Percentiles rank a stretch among this genome's conserved stretches.
Conservation (phyloP, 2,888 invertebrate species). For the Nemoura dubitans region DNA sequence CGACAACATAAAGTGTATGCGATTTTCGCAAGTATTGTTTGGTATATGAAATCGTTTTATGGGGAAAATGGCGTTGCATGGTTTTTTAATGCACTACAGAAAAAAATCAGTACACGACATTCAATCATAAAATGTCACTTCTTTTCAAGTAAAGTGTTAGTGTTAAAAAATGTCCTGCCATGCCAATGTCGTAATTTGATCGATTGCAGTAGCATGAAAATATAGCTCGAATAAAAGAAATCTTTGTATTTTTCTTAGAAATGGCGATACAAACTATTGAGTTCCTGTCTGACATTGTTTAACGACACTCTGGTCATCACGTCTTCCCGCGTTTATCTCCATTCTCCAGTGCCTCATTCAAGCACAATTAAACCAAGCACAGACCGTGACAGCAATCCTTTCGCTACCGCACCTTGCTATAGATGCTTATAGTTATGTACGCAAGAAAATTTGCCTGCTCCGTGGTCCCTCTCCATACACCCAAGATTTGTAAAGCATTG, state of each 20-base stretch:
- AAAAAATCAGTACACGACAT: not conserved
- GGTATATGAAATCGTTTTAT: no score
- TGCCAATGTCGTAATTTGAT: not conserved
- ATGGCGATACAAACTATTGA: no score
- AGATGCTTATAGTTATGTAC: no score
- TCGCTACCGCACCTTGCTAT: not conserved
- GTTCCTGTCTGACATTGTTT: no score
- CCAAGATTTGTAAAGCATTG: not conserved
- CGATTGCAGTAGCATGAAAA: not conserved
- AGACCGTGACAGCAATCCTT: not conserved
- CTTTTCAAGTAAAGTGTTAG: not conserved
- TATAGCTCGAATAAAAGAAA: not conserved
- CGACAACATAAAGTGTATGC: not conserved
- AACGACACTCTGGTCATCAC: not conserved
- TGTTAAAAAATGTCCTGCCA: no score
- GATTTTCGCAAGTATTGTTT: not conserved
- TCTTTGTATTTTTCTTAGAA: not conserved
- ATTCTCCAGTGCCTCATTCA: not conserved
- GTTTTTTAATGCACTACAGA: no score
- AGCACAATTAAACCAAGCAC: not conserved
- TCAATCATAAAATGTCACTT: not conserved
- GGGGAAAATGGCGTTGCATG: no score
- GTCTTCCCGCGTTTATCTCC: not conserved
- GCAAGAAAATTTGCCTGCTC: no score
- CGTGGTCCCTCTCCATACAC: no score